Percentiles rank a stretch among this genome's conserved stretches.
Conservation (phyloP, 2,888 invertebrate species). For the Eupithecia subumbrata region DNA sequence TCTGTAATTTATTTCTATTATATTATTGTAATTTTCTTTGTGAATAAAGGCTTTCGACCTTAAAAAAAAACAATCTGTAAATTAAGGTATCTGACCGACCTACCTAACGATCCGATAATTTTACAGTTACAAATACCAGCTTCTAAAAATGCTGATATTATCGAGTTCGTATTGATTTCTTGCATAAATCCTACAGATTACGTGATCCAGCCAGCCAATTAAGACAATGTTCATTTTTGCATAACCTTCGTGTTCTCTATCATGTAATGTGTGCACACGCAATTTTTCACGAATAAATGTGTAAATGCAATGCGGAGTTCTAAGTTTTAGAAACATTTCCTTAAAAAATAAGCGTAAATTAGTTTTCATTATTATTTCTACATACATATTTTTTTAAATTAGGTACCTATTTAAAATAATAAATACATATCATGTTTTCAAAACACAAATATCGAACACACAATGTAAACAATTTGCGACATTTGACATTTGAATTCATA, state of each 20-base stretch:
- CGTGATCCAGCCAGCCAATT: slow-evolving; percentile 37
- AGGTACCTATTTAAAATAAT: too few relatives aligned
- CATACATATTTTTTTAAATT: not conserved
- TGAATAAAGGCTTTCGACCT: too few relatives aligned
- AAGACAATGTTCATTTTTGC: slow-evolving; percentile 44
- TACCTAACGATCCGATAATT: not conserved
- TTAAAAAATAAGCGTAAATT: not conserved
- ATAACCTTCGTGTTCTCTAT: slow-evolving; percentile 43
- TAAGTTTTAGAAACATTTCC: not conserved
- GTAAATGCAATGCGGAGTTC: slow-evolving; percentile 16
- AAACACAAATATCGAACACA: not conserved
- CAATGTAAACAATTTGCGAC: not conserved
- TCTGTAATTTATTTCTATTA: too few relatives aligned
- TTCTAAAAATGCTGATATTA: slow-evolving; percentile 9
- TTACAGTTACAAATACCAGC: not conserved
- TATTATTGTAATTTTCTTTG: too few relatives aligned
- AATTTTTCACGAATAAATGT: slow-evolving; percentile 27
- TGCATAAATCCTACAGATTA: slow-evolving; percentile 41
- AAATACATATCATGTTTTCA: too few relatives aligned
- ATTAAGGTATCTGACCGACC: too few relatives aligned
- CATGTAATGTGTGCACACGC: slow-evolving; percentile 41
- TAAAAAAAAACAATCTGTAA: too few relatives aligned
- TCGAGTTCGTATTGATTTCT: slow-evolving; percentile 29
- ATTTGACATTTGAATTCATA: not conserved
- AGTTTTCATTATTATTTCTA: not conserved